A percentile compares a stretch with the other conserved stretches of the same genome.
Conservation (phyloP, 2,888 invertebrate species). For the Aporophyla lueneburgensis region DNA sequence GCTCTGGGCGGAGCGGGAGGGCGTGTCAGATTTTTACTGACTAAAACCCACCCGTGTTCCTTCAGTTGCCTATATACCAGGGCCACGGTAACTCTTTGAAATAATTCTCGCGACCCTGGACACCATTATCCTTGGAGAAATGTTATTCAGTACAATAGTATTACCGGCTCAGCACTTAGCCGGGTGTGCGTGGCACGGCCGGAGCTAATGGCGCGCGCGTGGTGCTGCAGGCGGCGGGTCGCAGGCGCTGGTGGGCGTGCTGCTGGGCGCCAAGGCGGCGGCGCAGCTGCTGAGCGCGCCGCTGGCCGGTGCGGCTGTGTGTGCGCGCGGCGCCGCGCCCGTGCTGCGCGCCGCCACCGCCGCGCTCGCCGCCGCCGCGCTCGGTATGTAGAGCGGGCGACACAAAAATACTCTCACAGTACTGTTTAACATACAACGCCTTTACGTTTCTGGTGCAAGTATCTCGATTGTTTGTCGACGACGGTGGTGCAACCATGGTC, state of each 20-base stretch:
- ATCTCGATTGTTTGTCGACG: too few relatives aligned
- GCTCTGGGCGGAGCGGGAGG: too few relatives aligned
- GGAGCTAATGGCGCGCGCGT: neutral
- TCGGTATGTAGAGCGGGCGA: conserved; percentile 62
- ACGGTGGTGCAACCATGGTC: too few relatives aligned
- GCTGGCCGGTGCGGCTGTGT: conserved; percentile 79
- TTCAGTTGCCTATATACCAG: too few relatives aligned
- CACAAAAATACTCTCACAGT: too few relatives aligned
- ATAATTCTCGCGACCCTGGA: too few relatives aligned
- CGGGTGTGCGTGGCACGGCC: neutral
- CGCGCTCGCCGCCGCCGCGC: conserved; percentile 77
- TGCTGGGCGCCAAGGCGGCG: conserved; percentile 85
- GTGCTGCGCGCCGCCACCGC: conserved; percentile 79
- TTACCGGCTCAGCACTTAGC: neutral
- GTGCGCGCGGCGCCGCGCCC: conserved; percentile 76
- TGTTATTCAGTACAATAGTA: neutral
- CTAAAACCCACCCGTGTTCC: too few relatives aligned
- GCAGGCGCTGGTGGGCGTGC: conserved; percentile 80
- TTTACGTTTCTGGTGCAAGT: too few relatives aligned
- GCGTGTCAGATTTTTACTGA: too few relatives aligned
- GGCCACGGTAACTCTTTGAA: too few relatives aligned
- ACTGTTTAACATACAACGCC: too few relatives aligned
- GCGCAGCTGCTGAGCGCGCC: conserved; percentile 82
- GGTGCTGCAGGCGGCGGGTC: conserved; percentile 60
- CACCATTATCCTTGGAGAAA: too few relatives aligned